Evolutionary conservation across 2,888 invertebrate species (phyloP).

Genomic region (Tetropium fuscum): DNA sequence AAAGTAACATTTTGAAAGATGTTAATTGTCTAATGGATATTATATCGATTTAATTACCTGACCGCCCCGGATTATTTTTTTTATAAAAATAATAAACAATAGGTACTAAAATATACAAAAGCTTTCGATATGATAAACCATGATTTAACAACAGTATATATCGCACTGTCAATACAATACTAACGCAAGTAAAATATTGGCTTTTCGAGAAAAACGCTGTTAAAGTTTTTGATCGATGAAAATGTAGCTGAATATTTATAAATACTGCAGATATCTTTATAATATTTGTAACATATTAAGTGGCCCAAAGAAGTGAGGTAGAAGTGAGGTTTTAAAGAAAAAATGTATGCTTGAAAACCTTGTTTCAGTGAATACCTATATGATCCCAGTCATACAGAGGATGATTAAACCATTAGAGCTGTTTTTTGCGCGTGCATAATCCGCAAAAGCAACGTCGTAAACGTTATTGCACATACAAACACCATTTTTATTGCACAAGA

Average conservation of each 20-base stretch:
- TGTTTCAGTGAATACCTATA: slow-evolving; percentile 13
- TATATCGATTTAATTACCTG: too few species aligned
- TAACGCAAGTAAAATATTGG: slow-evolving; percentile 3
- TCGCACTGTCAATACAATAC: slow-evolving; percentile 9
- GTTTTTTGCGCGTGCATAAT: slow-evolving; percentile 31
- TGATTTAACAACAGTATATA: too few species aligned
- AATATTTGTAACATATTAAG: slow-evolving; percentile 7
- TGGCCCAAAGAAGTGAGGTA: too few species aligned
- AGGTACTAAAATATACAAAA: too few species aligned
- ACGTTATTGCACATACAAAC: slow-evolving; percentile 26
- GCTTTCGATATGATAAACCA: too few species aligned
- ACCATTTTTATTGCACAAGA: slow-evolving; percentile 29
- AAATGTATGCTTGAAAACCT: too few species aligned
- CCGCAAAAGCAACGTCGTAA: slow-evolving; percentile 25
- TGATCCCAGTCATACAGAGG: slow-evolving; percentile 12
- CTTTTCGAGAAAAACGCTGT: neutral
- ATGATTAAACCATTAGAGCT: slow-evolving; percentile 27
- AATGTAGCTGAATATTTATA: slow-evolving; percentile 1
- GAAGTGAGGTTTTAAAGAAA: too few species aligned
- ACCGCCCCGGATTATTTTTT: too few species aligned
- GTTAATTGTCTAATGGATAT: too few species aligned
- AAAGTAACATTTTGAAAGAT: too few species aligned
- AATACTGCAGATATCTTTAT: slow-evolving; percentile 6
- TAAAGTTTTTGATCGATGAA: slow-evolving; percentile 9
- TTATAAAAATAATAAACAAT: too few species aligned